Conservation (phyloP, 2,888 invertebrate species). For the Pseudococcus longispinus region DNA sequence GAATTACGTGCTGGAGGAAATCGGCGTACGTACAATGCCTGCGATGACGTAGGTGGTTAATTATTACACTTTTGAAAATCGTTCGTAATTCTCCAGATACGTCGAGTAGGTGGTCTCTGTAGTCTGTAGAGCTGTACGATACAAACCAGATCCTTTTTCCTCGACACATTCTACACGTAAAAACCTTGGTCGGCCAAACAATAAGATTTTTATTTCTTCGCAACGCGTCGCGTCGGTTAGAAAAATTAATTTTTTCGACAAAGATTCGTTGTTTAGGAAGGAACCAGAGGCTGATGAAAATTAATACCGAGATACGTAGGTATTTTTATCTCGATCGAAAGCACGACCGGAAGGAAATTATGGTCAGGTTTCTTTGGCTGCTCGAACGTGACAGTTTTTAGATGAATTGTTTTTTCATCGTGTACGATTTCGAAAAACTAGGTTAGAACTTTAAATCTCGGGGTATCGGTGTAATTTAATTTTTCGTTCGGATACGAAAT, state of each 20-base stretch:
- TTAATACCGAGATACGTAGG: background rate
- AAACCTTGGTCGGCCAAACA: background rate
- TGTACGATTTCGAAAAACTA: background rate
- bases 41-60: background rate
- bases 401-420: background rate
- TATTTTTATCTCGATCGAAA: background rate
- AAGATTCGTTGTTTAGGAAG: background rate
- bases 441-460: background rate
- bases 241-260: slow-evolving; percentile 1
- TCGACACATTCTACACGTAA: background rate
- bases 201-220: background rate
- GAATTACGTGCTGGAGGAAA: background rate
- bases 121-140: background rate
- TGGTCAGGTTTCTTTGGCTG: background rate
- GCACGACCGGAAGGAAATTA: background rate
- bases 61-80: background rate
- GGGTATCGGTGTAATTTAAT: background rate
- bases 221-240: background rate
- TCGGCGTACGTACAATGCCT: background rate
- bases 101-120: background rate
- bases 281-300: background rate
- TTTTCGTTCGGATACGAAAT: background rate
- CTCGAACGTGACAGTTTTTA: slow-evolving; percentile 15
- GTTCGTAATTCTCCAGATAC: background rate
- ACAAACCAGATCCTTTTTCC: background rate